These are phyloP conservation scores for Tachycineta bicolor DNA, from an alignment of 2,113 vertebrate genomes.

Conservation along the genomic window DNA sequence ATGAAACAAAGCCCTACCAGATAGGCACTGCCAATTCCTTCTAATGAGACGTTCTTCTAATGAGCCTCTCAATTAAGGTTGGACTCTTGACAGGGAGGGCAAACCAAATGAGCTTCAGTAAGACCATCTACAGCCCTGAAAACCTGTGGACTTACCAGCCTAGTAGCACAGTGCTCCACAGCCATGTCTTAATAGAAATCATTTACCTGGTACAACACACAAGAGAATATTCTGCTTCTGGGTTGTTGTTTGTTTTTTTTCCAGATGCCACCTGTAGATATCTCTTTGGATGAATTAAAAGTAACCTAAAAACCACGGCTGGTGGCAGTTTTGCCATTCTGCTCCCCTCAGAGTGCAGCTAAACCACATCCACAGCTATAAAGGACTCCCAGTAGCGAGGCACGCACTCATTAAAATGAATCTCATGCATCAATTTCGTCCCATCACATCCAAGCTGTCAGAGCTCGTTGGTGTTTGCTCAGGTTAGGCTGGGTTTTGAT, in stretches of 20 bases:
- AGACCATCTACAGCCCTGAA: neutral
- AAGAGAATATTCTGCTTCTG: neutral
- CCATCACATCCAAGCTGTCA: constrained; percentile 31
- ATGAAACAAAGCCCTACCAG: neutral
- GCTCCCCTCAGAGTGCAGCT: neutral
- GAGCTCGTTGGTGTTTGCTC: constrained; percentile 16
- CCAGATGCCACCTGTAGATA: neutral
- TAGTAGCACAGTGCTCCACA: neutral
- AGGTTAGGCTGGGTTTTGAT: neutral
- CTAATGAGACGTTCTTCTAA: neutral
- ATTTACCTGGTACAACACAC: neutral
- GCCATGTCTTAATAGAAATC: neutral
- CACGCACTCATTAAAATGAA: constrained; percentile 7
- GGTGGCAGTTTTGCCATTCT: neutral
- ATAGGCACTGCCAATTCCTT: neutral
- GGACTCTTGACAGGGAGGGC: neutral
- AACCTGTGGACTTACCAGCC: neutral
- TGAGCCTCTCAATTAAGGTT: neutral
- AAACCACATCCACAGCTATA: neutral
- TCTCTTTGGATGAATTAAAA: neutral
- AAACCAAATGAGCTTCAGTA: neutral
- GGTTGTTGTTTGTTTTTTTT: neutral
- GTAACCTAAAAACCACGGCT: neutral
- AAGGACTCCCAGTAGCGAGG: neutral
- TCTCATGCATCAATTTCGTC: neutral